Conservation (phyloP, 1,140 invertebrate species). For the Tetramorium alpestre region DNA sequence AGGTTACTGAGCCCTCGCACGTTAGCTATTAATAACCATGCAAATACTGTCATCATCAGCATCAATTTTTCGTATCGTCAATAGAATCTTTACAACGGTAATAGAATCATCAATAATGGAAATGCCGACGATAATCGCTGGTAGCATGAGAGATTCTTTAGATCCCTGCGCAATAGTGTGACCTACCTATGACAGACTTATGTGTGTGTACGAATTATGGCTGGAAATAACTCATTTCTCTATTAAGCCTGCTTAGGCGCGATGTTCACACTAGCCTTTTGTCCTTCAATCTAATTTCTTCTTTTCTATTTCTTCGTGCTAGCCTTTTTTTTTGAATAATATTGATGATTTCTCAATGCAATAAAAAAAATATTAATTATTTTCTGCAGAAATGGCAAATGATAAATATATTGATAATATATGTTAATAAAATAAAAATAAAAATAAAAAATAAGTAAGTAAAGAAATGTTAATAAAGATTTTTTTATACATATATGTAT, state of each 20-base stretch:
- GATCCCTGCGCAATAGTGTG: conserved; percentile 4
- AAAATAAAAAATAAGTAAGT: neutral
- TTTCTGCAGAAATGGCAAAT: neutral
- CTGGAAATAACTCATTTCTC: conserved; percentile 74
- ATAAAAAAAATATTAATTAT: neutral
- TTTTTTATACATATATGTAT: too few relatives aligned
- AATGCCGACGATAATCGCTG: neutral
- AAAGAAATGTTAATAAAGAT: neutral
- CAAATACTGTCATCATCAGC: conserved; percentile 22
- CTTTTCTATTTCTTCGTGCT: neutral
- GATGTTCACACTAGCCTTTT: neutral
- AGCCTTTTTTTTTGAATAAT: neutral
- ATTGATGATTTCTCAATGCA: neutral
- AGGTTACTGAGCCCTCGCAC: conserved; percentile 17
- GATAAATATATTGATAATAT: too few relatives aligned
- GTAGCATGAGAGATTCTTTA: neutral
- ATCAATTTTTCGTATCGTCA: neutral
- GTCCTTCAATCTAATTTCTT: neutral
- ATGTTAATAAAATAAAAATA: too few relatives aligned
- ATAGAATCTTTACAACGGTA: neutral
- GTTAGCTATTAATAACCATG: conserved; percentile 30
- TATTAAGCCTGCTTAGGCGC: conserved; percentile 58
- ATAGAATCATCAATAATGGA: neutral
- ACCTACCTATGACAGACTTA: conserved; percentile 53
- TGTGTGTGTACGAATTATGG: conserved; percentile 31